Evolutionary conservation across 2,113 vertebrate species (phyloP), one percentile per base, ranked within the genome.

Genomic region (Phylloscopus trochilus): DNA sequence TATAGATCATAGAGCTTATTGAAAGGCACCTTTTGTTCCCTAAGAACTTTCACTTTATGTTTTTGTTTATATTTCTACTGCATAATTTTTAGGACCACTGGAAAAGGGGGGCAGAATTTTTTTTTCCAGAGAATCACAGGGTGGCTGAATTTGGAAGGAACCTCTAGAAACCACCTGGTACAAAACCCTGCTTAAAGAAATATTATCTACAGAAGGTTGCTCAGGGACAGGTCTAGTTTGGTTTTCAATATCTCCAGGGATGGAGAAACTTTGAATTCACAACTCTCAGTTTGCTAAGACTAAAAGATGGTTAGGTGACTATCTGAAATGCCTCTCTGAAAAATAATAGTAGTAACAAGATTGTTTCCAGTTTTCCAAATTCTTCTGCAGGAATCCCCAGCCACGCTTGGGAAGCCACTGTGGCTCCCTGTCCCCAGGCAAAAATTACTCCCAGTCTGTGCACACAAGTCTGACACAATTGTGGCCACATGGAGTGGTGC

Each of bases 401-500:
- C 24, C 14, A 7, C 26, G 17, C 17, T 27, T 20, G 13, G 6
- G 14, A 41, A 72, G 39, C 13, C 31, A 4, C n/a, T 55, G 28
- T 8, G 3, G 15, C 26, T 84, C 31, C 43, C 39, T 72, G 10
- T 37, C 15, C 24, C 52, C 28, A 41, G 15, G 82, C 44, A n/a
- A 0, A 1, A 49, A 8, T 15, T 70, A 23, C 19, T 78, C 21
- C 30, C 28, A 24, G 8, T 30, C n/a, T 13, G 15, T 26, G 24
- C 22, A 30, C 14, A 63, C 18, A 58, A 30, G 11, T 21, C 13
- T 63, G 47, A 62, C 0, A 0, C 1, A 5, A 10, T 11, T 59
- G 47, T 33, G 59, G 22, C 11, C 31, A 10, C n/a, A 9, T 1
- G 3, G 55, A 43, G 15, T 9, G 6, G 5, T 60, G 33, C 11